Evolutionary conservation across 2,797 vertebrate species (phyloP), one percentile per base, ranked within the genome.

Genomic region (Silurus lanzhouensis): DNA sequence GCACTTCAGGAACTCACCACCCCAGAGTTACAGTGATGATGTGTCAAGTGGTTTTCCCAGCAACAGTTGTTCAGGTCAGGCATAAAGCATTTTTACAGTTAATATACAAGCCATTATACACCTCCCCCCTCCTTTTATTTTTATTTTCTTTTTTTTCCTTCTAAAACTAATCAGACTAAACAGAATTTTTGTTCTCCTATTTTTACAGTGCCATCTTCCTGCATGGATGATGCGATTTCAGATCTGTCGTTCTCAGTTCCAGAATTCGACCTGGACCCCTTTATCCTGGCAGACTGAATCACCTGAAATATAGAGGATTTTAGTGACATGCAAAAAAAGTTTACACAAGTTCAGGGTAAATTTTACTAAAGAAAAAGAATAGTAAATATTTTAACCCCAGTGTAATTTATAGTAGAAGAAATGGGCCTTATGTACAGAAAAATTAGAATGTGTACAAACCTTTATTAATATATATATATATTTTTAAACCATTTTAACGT

Each of bases 241-340:
- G 83, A 87, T 20, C 85, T 89, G 74, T 75, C 87, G 0, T 85
- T 86, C 60, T 87, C 86, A 13, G 84, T 90, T 61, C 70, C 89
- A 52, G 90, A 90, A 12, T 85, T 90, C 82, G 87, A 90, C 44
- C 82, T 89, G 58, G 88, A 89, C 14, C 63, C 74, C 0, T 90
- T 90, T 63, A 87, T 72, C 52, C 44, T 90, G 83, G 83, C 81
- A 75, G 82, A 87, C 48, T 87, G 61, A 86, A 10, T 72, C 25
- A 66, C 19, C 64, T 68, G 57, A 58, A 38, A 17, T 77, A 13
- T 82, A 38, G 38, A 85, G 63, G 48, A 61, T 72, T 63, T 55
- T 44, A 48, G 55, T 15, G 63, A 85, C 9, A 63, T 60, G 58
- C 79, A 72, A 58, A 64, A 72, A 38, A 44, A 61, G 57, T 60